Evolutionary conservation across 2,797 vertebrate species (phyloP), one percentile per base, ranked within the genome.

Genomic region (Alosa sapidissima): DNA sequence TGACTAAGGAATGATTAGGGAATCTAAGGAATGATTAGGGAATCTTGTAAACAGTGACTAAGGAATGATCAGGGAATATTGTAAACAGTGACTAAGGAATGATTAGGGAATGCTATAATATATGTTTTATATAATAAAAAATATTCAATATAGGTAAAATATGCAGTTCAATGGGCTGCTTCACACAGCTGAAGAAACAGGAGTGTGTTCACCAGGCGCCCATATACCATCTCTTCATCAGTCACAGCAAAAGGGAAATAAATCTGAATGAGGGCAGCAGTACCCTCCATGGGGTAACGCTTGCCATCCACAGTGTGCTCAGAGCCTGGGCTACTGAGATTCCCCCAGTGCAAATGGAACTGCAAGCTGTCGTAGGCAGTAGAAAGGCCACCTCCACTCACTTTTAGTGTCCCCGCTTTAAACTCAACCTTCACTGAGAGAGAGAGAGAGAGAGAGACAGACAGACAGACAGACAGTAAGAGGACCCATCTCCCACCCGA

Each of bases 281-380:
- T 91, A 96, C 96, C 96, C 95, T 96, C 96, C 95, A 96, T 95
- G 19, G 94, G 82, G 49, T 88, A 93, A 0, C 83, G 91, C 21
- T 86, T 89, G 13, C 93, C 92, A 41, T 95, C 6, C 49, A 96
- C 89, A 0, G 91, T 86, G 65, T 97, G 96, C 60, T 97, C 96
- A 0, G 96, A 95, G 2, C 96, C 96, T 0, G 87, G 88, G 0
- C 21, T 0, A 0, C 65, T 6, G 0, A 92, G 88, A 0, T 93
- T 93, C 0, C 95, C 96, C 94, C 95, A 96, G 89, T 96, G 96
- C 49, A 96, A 82, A 85, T 96, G 95, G 78, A 95, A 92, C 86
- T 95, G 91, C 0, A 88, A 84, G 85, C 89, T 91, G 14, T 89
- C 51, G 0, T 95, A 96, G 0, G 0, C 0, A 0, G 81, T 86